Evolutionary conservation across 2,113 vertebrate genomes (phyloP).

Genomic region (Mobula birostris): DNA sequence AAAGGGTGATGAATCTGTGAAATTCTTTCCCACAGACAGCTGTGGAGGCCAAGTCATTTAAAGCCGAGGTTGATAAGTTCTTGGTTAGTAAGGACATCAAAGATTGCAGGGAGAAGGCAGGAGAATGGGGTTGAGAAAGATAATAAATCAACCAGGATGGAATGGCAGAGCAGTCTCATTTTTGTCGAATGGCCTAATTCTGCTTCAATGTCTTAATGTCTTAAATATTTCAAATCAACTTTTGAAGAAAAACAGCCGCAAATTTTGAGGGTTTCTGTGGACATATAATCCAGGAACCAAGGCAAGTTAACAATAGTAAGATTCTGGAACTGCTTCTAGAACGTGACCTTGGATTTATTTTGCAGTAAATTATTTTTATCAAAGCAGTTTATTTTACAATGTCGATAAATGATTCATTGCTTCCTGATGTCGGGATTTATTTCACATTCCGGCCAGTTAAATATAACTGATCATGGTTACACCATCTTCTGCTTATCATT

Average conservation of each 20-base stretch:
- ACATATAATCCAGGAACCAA: not conserved
- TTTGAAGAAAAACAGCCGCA: not conserved
- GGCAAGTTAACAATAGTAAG: not conserved
- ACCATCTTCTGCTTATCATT: not conserved
- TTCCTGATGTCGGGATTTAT: not conserved
- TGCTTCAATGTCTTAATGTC: too few species aligned
- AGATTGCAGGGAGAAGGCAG: too few species aligned
- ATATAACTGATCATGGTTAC: slow-evolving; percentile 2
- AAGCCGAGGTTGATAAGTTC: too few species aligned
- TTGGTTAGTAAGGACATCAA: too few species aligned
- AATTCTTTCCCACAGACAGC: too few species aligned
- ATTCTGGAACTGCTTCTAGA: not conserved
- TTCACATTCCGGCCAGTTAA: not conserved
- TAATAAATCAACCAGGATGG: too few species aligned
- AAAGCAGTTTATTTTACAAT: not conserved
- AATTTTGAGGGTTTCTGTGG: not conserved
- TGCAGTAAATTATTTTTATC: not conserved
- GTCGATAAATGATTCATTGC: not conserved
- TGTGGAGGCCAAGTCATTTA: too few species aligned
- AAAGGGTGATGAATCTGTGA: too few species aligned
- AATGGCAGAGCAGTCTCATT: too few species aligned
- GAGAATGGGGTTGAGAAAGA: too few species aligned
- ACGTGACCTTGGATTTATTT: not conserved
- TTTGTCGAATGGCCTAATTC: too few species aligned
- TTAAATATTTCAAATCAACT: not conserved